Percentiles rank a stretch among this genome's conserved stretches.
Evolutionary conservation across 2,113 vertebrate species (phyloP).

Genomic region (Microtus oregoni): DNA sequence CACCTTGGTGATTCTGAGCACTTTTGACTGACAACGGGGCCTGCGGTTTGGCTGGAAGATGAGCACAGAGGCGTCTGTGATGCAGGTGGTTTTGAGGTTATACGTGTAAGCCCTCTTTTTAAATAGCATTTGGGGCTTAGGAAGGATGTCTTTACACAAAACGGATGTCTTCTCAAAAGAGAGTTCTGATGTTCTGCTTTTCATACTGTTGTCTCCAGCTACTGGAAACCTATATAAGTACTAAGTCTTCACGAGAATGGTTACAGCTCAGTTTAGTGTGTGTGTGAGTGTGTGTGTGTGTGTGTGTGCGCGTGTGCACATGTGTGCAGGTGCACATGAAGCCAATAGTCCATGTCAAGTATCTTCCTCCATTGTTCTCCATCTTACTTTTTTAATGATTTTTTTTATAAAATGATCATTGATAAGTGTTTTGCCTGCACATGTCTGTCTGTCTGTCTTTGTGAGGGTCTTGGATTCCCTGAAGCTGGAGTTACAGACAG

Average conservation of each 20-base stretch:
- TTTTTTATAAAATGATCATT: not conserved
- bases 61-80: conserved; percentile 28
- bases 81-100: conserved; percentile 61
- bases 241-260: conserved; percentile 44
- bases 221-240: conserved; percentile 23
- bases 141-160: conserved; percentile 5
- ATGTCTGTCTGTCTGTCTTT: not conserved
- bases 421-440: not conserved
- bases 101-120: conserved; percentile 36
- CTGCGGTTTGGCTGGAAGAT: conserved; percentile 33
- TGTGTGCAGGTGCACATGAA: not conserved
- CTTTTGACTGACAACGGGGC: not conserved
- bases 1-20: not conserved
- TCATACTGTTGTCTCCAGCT: not conserved
- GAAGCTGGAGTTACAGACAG: not conserved
- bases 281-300: not conserved
- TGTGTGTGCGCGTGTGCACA: too few species aligned
- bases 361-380: not conserved
- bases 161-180: conserved; percentile 26
- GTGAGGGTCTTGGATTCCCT: not conserved
- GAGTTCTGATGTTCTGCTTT: not conserved
- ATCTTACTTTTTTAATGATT: not conserved
- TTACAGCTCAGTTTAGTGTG: not conserved
- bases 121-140: conserved; percentile 19
- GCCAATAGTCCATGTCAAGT: not conserved